These are phyloP conservation scores for Tolmerus cingulatus DNA, from an alignment of 2,888 invertebrate genomes.

Conservation along the genomic window DNA sequence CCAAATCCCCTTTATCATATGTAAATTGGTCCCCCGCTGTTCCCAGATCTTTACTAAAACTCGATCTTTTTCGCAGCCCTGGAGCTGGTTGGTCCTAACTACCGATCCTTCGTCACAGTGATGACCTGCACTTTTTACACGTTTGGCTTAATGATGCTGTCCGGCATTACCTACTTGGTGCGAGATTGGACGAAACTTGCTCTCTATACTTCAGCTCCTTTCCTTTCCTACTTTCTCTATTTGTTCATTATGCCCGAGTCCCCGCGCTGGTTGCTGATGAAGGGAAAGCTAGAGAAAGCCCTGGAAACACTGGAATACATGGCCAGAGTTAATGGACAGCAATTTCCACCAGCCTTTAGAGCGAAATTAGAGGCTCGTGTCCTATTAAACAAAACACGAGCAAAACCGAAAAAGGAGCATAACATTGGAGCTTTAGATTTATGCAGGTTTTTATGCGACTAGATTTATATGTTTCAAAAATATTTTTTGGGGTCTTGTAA, in stretches of 20 bases:
- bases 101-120: conserved; percentile 90
- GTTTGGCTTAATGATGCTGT: conserved; percentile 81
- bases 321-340: conserved; percentile 79
- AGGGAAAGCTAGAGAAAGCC: conserved; percentile 83
- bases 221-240: conserved; percentile 82
- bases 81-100: conserved; percentile 90
- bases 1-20: conserved; percentile 93
- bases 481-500: not conserved
- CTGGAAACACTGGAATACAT: conserved; percentile 78
- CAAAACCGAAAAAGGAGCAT: conserved; percentile 64
- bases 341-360: conserved; percentile 76
- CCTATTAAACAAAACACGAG: conserved; percentile 70
- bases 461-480: not conserved
- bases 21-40: conserved; percentile 66
- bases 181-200: conserved; percentile 85
- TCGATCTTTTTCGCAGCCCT: conserved; percentile 69
- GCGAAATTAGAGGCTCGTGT: conserved; percentile 77
- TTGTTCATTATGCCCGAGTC: conserved; percentile 91
- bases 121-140: conserved; percentile 93
- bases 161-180: conserved; percentile 84
- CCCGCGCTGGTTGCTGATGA: conserved; percentile 88
- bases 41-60: not conserved
- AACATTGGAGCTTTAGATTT: conserved; percentile 62
- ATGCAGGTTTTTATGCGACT: conserved; percentile 54
- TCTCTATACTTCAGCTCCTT: conserved; percentile 84